phyloP scores from a whole-genome alignment of 2,113 vertebrate species.

The Caranx ignobilis region DNA sequence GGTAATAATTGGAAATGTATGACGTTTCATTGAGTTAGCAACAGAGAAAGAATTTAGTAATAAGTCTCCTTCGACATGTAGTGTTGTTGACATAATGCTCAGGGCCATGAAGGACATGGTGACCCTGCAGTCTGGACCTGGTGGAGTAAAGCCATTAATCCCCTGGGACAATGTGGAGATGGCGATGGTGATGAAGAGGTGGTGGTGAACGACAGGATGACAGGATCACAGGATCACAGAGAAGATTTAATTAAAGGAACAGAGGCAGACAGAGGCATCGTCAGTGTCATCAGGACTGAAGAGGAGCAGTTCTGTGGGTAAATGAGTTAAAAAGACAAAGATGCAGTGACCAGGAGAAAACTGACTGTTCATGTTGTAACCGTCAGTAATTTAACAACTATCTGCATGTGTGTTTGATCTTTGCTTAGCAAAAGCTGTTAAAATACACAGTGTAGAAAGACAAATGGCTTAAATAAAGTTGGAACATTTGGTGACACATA shows the following conservation, averaged over 20 bases:
- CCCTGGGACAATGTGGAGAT: too few species aligned
- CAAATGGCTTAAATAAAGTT: too few species aligned
- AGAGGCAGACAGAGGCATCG: background rate
- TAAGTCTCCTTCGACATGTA: slow-evolving; percentile 8
- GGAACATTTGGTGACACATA: too few species aligned
- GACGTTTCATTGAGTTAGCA: slow-evolving; percentile 24
- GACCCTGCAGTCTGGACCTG: background rate
- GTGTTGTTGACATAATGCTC: background rate
- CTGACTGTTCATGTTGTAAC: too few species aligned
- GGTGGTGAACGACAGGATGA: background rate
- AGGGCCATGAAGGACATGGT: background rate
- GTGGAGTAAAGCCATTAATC: too few species aligned
- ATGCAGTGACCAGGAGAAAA: too few species aligned
- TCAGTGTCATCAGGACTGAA: background rate
- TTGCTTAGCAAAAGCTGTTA: too few species aligned
- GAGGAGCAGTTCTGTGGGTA: background rate
- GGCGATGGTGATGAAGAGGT: background rate
- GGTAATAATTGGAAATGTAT: slow-evolving; percentile 36
- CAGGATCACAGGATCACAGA: background rate
- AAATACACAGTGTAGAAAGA: too few species aligned
- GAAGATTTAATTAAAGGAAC: slow-evolving; percentile 7
- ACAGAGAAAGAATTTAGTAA: slow-evolving; percentile 12
- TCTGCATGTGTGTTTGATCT: too few species aligned
- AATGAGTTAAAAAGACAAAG: too few species aligned
- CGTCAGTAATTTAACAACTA: too few species aligned